Evolutionary conservation across 2,113 vertebrate genomes (phyloP).

Genomic region (Eudorcas thomsonii): DNA sequence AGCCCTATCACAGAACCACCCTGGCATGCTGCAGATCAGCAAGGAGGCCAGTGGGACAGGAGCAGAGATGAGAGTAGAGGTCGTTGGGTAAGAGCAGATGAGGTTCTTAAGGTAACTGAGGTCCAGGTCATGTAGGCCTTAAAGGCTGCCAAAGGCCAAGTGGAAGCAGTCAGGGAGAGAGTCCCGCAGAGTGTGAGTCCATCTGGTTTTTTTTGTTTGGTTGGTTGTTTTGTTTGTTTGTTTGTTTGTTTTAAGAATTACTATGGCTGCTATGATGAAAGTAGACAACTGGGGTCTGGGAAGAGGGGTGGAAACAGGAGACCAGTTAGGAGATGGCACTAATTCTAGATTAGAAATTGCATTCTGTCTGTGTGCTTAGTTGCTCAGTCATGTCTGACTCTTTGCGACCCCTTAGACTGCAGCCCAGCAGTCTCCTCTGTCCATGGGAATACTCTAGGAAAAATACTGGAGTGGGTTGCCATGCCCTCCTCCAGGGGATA

Average conservation of each 20-base stretch:
- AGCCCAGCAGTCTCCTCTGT: neutral
- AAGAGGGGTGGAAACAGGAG: neutral
- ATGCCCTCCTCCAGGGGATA: neutral
- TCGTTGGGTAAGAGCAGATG: neutral
- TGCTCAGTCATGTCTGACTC: neutral
- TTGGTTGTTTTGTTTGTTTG: neutral
- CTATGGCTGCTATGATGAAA: neutral
- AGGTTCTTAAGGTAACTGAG: neutral
- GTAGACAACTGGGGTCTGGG: neutral
- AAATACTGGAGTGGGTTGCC: neutral
- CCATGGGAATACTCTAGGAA: neutral
- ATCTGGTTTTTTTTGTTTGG: neutral
- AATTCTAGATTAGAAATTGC: neutral
- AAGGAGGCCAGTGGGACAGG: neutral
- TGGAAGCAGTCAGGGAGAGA: neutral
- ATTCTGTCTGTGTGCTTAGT: neutral
- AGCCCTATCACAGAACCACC: neutral
- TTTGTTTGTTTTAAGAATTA: neutral
- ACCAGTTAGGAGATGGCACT: neutral
- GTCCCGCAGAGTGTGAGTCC: neutral
- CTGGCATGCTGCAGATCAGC: neutral
- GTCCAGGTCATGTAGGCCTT: neutral
- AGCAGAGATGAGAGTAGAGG: neutral
- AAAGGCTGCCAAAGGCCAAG: neutral
- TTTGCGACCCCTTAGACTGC: neutral